These are phyloP conservation scores for Therioaphis trifolii DNA, from an alignment of 2,888 invertebrate species.

Conservation along the genomic window DNA sequence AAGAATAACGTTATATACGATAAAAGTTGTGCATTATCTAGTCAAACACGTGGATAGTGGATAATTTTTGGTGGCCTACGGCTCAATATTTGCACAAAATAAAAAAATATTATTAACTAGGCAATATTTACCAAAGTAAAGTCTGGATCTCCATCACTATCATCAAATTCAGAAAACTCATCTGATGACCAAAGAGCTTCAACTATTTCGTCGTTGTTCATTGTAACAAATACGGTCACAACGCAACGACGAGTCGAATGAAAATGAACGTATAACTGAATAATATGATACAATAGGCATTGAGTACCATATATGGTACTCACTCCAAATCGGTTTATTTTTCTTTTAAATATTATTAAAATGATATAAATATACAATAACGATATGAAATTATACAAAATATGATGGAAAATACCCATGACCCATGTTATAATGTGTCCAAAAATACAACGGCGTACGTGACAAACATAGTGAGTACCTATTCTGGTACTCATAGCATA, in stretches of 20 bases:
- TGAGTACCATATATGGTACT: no score
- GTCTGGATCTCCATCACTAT: conserved; percentile 19
- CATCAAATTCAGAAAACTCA: not conserved
- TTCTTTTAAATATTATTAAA: conserved; percentile 7
- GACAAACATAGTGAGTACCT: not conserved
- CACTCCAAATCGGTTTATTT: conserved; percentile 30
- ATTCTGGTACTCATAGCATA: conserved; percentile 10
- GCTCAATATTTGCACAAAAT: no score
- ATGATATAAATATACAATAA: conserved; percentile 7
- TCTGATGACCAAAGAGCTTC: not conserved
- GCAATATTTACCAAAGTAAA: conserved; percentile 22
- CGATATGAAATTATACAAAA: conserved; percentile 33
- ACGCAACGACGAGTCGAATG: conserved; percentile 17
- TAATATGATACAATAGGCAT: conserved; percentile 15
- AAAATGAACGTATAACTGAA: conserved; percentile 11
- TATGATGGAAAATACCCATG: no score
- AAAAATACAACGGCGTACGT: conserved; percentile 1
- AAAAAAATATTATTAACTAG: no score
- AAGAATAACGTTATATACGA: not conserved
- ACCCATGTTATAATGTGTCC: not conserved
- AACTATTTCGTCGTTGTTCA: conserved; percentile 21
- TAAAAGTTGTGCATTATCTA: no score
- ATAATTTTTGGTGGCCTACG: no score
- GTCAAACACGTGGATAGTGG: no score
- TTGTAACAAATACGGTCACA: not conserved